Conservation (phyloP, 1,140 invertebrate species). For the Myzus persicae region DNA sequence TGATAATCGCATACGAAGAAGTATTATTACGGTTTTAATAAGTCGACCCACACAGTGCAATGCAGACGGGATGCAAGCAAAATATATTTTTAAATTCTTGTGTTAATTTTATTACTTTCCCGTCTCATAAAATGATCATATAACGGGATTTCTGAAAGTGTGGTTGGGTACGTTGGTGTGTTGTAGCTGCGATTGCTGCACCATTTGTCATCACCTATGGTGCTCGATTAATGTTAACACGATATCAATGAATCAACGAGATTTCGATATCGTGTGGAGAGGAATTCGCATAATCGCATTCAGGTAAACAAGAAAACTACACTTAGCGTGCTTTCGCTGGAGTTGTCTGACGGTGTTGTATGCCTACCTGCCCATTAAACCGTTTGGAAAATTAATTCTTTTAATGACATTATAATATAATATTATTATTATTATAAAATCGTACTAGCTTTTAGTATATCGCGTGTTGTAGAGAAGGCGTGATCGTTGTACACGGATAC, state of each 20-base stretch:
- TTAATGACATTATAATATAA: not conserved
- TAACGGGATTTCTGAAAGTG: not conserved
- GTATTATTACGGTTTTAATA: not conserved
- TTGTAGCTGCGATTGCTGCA: not conserved
- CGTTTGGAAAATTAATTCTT: not conserved
- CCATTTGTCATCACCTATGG: not conserved
- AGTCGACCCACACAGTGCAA: not conserved
- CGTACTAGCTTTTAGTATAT: not conserved
- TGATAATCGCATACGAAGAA: not conserved
- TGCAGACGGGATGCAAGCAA: not conserved
- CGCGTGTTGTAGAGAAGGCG: not conserved
- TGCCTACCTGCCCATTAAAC: not conserved
- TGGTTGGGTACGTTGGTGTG: too few species aligned
- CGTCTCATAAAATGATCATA: not conserved
- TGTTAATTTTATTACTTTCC: not conserved
- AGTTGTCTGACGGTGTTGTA: not conserved
- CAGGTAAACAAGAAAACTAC: not conserved
- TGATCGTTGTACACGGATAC: not conserved
- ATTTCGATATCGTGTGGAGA: not conserved
- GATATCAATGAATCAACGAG: not conserved
- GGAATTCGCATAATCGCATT: not conserved
- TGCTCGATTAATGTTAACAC: not conserved
- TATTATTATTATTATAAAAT: not conserved
- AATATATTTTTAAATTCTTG: not conserved
- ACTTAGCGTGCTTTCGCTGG: not conserved